These are phyloP conservation scores for Drosophila teissieri DNA, from an alignment of 1,140 invertebrate genomes.

Conservation along the genomic window DNA sequence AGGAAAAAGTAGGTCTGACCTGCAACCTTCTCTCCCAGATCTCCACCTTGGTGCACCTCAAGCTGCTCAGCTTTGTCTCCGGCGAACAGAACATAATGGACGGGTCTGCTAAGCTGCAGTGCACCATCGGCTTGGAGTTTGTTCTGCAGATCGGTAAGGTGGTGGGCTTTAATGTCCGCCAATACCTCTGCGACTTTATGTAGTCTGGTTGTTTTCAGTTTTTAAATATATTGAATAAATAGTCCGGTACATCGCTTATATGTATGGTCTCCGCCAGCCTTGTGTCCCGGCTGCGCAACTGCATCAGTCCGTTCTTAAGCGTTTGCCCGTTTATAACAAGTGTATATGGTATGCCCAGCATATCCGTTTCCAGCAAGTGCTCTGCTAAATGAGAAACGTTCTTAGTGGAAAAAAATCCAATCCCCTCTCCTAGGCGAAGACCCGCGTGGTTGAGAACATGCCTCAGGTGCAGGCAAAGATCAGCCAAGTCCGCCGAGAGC, in stretches of 20 bases:
- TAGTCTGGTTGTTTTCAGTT: conserved; percentile 55
- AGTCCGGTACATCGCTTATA: conserved; percentile 78
- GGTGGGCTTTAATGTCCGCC: conserved; percentile 89
- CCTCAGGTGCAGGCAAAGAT: conserved; percentile 86
- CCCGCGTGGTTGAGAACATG: conserved; percentile 85
- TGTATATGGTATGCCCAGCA: conserved; percentile 84
- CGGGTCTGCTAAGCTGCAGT: conserved; percentile 89
- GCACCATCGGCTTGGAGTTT: conserved; percentile 90
- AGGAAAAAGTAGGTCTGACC: conserved; percentile 93
- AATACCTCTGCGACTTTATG: conserved; percentile 91
- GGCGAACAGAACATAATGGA: conserved; percentile 88
- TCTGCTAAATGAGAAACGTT: conserved; percentile 12
- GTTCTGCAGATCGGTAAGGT: conserved; percentile 89
- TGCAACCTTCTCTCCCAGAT: conserved; percentile 93
- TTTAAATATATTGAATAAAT: conserved; percentile 81
- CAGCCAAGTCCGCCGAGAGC: conserved; percentile 79
- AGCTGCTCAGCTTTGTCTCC: conserved; percentile 87
- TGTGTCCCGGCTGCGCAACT: conserved; percentile 90
- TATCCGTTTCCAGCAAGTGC: conserved; percentile 81
- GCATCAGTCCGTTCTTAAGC: conserved; percentile 89
- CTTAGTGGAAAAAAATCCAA: conserved; percentile 17
- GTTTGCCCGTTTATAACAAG: conserved; percentile 88
- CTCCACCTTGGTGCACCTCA: conserved; percentile 90
- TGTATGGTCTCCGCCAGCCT: conserved; percentile 86
- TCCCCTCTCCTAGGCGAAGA: conserved; percentile 74